A percentile compares a stretch with the other conserved stretches of the same genome.
These are phyloP conservation scores for Astyanax mexicanus DNA, from an alignment of 2,797 vertebrate species.

Conservation along the genomic window DNA sequence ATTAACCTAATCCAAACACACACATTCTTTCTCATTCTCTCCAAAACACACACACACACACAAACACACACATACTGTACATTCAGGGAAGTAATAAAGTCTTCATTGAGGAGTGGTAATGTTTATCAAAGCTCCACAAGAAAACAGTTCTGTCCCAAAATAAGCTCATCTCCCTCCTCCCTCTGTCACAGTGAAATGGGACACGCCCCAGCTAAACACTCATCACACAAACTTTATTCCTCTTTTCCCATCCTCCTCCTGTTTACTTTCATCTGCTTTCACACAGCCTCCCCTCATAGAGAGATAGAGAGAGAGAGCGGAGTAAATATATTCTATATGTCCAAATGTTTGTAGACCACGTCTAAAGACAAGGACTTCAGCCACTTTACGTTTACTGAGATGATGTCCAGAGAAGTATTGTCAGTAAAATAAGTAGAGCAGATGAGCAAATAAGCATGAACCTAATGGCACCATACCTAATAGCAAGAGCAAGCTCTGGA, in stretches of 20 bases:
- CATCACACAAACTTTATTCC: background rate
- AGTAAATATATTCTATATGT: no score
- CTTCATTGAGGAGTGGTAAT: conserved; percentile 23
- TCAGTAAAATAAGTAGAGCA: no score
- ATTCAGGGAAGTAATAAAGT: conserved; percentile 23
- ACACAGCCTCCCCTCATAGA: no score
- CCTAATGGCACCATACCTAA: no score
- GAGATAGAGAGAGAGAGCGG: no score
- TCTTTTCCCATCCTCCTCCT: background rate
- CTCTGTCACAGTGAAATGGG: conserved; percentile 18
- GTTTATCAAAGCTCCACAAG: conserved; percentile 4
- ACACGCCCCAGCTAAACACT: conserved; percentile 20
- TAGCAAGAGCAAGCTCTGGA: no score
- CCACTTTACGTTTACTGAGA: no score
- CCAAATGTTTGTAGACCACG: no score
- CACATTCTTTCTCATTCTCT: background rate
- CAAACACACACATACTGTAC: background rate
- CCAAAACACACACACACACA: no score
- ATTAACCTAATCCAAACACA: background rate
- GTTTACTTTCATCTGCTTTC: background rate
- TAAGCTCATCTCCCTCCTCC: conserved; percentile 18
- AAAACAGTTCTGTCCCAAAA: conserved; percentile 24
- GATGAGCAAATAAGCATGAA: no score
- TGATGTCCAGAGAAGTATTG: no score
- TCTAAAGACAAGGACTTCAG: no score